Evolutionary conservation across 2,888 invertebrate species (phyloP).

Genomic region (Synergus umbraculus): DNA sequence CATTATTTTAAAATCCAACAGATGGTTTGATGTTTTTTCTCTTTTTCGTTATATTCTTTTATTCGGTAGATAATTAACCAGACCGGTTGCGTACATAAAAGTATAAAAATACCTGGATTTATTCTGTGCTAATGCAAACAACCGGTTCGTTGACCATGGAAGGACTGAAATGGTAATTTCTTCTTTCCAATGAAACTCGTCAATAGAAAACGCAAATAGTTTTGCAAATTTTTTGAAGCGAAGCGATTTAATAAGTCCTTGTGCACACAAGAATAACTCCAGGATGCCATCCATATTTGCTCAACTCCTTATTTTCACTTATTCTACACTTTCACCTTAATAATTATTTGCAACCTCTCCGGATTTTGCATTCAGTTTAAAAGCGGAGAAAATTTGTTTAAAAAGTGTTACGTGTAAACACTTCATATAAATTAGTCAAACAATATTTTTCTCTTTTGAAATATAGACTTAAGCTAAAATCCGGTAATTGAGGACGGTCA

Average conservation of each 20-base stretch:
- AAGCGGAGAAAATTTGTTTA: background rate
- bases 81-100: background rate
- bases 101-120: background rate
- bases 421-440: background rate
- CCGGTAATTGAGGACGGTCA: background rate
- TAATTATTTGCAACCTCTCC: background rate
- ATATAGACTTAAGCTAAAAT: background rate
- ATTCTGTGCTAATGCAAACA: background rate
- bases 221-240: background rate
- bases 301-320: background rate
- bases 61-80: no score
- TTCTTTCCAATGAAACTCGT: conserved; percentile 26
- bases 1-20: background rate
- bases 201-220: conserved; percentile 20
- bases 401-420: background rate
- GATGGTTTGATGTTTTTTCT: background rate
- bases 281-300: background rate
- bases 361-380: background rate
- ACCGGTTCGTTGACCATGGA: background rate
- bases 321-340: background rate
- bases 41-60: no score
- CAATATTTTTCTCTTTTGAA: background rate
- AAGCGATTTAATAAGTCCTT: conserved; percentile 5
- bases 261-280: conserved; percentile 1
- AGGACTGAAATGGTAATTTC: background rate